Evolutionary conservation across 2,113 vertebrate species (phyloP), one percentile per base, ranked within the genome.

Genomic region (Hyperopisus bebe): DNA sequence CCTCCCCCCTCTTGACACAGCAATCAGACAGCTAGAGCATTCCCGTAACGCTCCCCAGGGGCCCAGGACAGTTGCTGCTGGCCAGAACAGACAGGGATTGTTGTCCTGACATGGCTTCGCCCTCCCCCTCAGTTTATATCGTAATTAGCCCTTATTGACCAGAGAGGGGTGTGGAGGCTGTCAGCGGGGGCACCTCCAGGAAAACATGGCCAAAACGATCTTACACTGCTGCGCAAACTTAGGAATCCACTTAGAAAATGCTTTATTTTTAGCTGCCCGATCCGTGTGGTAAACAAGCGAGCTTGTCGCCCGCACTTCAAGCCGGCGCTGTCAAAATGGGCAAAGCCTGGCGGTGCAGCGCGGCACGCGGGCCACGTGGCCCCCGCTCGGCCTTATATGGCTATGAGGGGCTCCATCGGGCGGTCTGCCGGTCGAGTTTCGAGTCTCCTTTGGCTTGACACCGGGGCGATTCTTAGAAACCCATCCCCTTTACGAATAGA

Each of bases 11-110:
- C 88, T 89, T 89, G 24, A n/a, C 55, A n/a, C 51, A 39, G 15
- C 44, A 88, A 19, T 58, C 42, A 86, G 24, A 51, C 27, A 31
- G 66, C 21, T 24, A 31, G 27, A 82, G 50, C 48, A 87, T 87
- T 62, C 88, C 11, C 35, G 86, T 24, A n/a, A 24, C 35, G 24
- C 53, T 82, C 55, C 8, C 55, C 82, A 55, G 90, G 83, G 83
- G 17, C 46, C 62, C 85, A 70, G 88, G 53, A 50, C 66, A 58
- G 70, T 91, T 74, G 90, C 89, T 90, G 88, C 74, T 17, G 31
- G 3, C 42, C 24, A 85, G 89, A 70, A 88, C 88, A 92, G 90
- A 91, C 91, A 92, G 89, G 89, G 91, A 90, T 86, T 90, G 88
- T 87, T 84, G 88, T 58, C 19, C 19, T 3, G 27, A 35, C 31